phyloP scores from a whole-genome alignment of 2,797 vertebrate genomes.

The Erethizon dorsatum region DNA sequence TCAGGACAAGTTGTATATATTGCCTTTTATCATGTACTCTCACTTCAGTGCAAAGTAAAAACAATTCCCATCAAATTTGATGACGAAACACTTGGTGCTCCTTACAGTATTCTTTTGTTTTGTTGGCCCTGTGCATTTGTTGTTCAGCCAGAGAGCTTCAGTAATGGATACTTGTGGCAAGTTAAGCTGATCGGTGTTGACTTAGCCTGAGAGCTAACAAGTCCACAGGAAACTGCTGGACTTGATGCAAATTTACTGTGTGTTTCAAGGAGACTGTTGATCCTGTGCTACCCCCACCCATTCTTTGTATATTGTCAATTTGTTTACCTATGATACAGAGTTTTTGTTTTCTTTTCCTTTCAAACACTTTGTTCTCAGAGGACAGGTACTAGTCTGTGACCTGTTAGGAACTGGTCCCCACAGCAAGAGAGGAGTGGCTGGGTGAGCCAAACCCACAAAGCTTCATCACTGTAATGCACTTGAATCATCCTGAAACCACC shows the following conservation, averaged over 20 bases:
- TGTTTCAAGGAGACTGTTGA: conserved; percentile 85
- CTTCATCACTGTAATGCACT: neutral
- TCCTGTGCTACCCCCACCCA: neutral
- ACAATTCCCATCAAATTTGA: conserved; percentile 61
- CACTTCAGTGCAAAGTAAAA: conserved; percentile 69
- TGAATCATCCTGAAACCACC: neutral
- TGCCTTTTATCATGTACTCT: conserved; percentile 68
- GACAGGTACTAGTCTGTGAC: neutral
- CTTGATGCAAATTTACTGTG: conserved; percentile 70
- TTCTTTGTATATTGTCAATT: conserved; percentile 83
- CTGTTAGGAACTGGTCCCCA: neutral
- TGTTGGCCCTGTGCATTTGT: conserved; percentile 86
- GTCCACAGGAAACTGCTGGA: conserved; percentile 77
- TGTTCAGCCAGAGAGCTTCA: conserved; percentile 85
- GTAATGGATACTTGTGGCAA: conserved; percentile 88
- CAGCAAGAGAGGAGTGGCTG: neutral
- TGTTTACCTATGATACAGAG: conserved; percentile 73
- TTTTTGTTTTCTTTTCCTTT: conserved; percentile 51
- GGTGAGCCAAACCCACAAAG: neutral
- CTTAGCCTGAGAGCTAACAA: conserved; percentile 64
- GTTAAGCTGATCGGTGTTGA: conserved; percentile 79
- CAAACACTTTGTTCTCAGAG: neutral
- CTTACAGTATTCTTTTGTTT: conserved; percentile 83
- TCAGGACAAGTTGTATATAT: conserved; percentile 49
- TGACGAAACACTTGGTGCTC: conserved; percentile 74